A percentile compares a stretch with the other conserved stretches of the same genome.
These are phyloP conservation scores for Danio aesculapii DNA, from an alignment of 2,797 vertebrate species.

Conservation along the genomic window DNA sequence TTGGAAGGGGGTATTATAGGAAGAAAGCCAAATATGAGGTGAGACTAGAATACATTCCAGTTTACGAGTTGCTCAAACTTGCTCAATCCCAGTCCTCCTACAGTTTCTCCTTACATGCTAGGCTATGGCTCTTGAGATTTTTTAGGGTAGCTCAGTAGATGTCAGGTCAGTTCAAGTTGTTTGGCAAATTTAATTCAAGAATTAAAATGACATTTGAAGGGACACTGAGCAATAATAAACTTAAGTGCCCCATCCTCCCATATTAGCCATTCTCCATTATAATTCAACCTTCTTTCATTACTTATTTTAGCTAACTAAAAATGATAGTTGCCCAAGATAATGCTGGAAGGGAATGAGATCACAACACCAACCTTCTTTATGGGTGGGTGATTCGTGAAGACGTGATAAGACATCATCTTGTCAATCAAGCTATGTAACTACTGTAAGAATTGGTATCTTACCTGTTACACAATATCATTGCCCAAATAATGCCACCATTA, in stretches of 20 bases:
- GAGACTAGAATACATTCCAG: slow-evolving; percentile 10
- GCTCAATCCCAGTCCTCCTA: slow-evolving; percentile 1
- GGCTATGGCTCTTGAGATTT: neutral
- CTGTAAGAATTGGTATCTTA: no score
- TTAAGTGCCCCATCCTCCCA: neutral
- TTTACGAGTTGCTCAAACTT: slow-evolving; percentile 1
- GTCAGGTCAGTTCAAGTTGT: neutral
- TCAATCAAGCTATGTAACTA: no score
- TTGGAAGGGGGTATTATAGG: slow-evolving; percentile 14
- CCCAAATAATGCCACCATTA: no score
- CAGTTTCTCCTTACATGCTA: neutral
- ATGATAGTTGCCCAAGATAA: no score
- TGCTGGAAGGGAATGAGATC: no score
- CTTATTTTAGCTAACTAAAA: no score
- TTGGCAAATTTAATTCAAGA: neutral
- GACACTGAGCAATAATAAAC: neutral
- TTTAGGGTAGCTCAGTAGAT: neutral
- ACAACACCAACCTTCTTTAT: no score
- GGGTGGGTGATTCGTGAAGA: no score
- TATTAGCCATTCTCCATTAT: no score
- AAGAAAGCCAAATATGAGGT: slow-evolving; percentile 40
- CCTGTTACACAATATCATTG: no score
- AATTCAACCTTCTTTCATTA: no score
- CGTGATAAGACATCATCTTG: no score
- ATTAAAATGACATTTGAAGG: neutral